Conservation (phyloP, 2,888 invertebrate genomes). For the Osmoderma eremita region DNA sequence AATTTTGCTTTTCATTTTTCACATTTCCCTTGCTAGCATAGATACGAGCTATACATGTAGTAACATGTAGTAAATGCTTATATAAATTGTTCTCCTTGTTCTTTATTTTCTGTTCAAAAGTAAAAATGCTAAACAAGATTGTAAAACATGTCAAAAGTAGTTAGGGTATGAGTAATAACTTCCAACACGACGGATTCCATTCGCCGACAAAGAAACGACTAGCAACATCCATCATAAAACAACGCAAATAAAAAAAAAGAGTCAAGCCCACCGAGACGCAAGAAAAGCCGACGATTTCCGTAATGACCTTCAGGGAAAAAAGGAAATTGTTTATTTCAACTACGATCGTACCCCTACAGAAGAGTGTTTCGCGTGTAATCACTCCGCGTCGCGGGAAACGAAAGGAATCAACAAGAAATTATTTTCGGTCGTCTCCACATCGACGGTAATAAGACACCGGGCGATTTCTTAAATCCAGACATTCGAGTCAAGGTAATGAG, state of each 20-base stretch:
- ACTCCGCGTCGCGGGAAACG: not conserved
- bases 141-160: too few species aligned
- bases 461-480: conserved; percentile 36
- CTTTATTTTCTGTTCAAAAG: too few species aligned
- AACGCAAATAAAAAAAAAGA: conserved; percentile 20
- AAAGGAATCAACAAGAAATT: conserved; percentile 26
- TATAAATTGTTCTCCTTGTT: too few species aligned
- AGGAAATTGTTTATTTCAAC: conserved; percentile 7
- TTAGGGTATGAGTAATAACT: too few species aligned
- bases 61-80: too few species aligned
- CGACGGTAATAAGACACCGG: conserved; percentile 34
- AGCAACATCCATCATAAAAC: conserved; percentile 13
- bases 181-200: not conserved
- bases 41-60: too few species aligned
- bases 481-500: conserved; percentile 36
- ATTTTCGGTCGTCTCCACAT: conserved; percentile 30
- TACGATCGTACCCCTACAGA: not conserved
- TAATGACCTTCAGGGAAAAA: conserved; percentile 12
- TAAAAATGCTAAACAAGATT: too few species aligned
- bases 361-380: not conserved
- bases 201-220: not conserved
- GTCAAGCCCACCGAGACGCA: conserved; percentile 7
- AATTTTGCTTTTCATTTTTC: too few species aligned
- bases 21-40: too few species aligned
- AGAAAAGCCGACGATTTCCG: conserved; percentile 11